Evolutionary conservation across 2,888 invertebrate species (phyloP).

Genomic region (Lathronympha strigana): DNA sequence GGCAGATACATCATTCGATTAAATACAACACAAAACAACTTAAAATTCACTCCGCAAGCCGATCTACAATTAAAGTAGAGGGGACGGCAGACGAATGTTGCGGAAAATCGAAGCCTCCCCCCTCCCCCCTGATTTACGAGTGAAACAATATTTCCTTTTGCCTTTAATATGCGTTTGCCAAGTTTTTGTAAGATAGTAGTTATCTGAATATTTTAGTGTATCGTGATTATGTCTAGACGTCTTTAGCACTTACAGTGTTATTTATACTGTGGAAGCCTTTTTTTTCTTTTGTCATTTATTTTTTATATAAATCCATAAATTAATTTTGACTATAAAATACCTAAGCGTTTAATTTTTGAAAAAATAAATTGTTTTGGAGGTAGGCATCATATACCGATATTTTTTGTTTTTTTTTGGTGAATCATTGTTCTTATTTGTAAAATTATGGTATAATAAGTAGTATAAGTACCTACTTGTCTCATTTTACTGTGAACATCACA

Average conservation of each 20-base stretch:
- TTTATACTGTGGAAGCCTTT: background rate
- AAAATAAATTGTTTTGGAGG: too few species aligned
- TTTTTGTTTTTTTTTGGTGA: too few species aligned
- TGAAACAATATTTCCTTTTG: slow-evolving; percentile 62
- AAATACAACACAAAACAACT: slow-evolving; percentile 36
- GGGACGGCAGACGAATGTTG: slow-evolving; percentile 82
- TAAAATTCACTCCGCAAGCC: slow-evolving; percentile 52
- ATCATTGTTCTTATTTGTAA: too few species aligned
- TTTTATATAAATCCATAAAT: too few species aligned
- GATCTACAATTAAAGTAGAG: slow-evolving; percentile 82
- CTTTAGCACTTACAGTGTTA: background rate
- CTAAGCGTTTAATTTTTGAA: too few species aligned
- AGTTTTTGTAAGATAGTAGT: slow-evolving; percentile 44
- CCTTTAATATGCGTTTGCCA: slow-evolving; percentile 57
- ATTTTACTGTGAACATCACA: too few species aligned
- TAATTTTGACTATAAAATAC: too few species aligned
- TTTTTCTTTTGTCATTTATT: background rate
- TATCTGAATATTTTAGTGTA: slow-evolving; percentile 5
- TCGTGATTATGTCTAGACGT: slow-evolving; percentile 7
- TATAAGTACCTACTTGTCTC: too few species aligned
- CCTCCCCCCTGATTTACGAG: slow-evolving; percentile 80
- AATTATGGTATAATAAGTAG: too few species aligned
- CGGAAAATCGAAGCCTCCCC: slow-evolving; percentile 79
- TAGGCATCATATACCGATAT: too few species aligned
- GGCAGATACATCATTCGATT: slow-evolving; percentile 21